A percentile compares a stretch with the other conserved stretches of the same genome.
Evolutionary conservation across 64 coral and sea anemone genomes (phyloP).

Genomic region (Actinia tenebrosa): DNA sequence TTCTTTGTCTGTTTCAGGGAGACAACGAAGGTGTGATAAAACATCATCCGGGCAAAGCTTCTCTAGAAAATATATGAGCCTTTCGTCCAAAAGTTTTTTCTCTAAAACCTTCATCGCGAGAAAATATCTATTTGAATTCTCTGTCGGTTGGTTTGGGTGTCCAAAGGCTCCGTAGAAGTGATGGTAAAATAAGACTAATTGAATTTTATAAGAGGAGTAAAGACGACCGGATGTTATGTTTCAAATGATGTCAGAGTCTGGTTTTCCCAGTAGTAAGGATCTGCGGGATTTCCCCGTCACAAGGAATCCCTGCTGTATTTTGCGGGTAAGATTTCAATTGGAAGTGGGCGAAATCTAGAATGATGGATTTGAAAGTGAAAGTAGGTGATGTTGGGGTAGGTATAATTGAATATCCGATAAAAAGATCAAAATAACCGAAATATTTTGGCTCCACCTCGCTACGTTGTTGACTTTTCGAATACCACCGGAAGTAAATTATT

Average conservation of each 20-base stretch:
- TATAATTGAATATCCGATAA: not conserved
- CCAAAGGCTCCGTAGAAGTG: no score
- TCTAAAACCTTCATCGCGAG: slow-evolving; percentile 21
- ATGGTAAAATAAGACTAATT: no score
- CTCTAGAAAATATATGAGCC: slow-evolving; percentile 37
- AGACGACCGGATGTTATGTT: not conserved
- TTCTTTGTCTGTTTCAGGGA: slow-evolving; percentile 40
- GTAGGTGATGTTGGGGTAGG: not conserved
- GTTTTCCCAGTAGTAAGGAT: not conserved
- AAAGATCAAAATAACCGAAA: not conserved
- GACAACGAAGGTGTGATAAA: slow-evolving; percentile 34
- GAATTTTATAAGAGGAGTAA: not conserved
- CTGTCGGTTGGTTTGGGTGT: no score
- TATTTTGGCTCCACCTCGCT: not conserved
- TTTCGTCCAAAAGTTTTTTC: slow-evolving; percentile 31
- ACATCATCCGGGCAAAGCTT: slow-evolving; percentile 55
- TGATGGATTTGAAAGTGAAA: not conserved
- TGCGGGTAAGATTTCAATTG: not conserved
- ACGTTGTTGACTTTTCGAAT: not conserved
- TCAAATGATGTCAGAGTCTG: not conserved
- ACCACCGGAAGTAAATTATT: not conserved
- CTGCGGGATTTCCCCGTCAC: not conserved
- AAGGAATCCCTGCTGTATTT: not conserved
- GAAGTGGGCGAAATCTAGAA: not conserved
- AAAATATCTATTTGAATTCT: not conserved